Evolutionary conservation across 2,888 invertebrate species (phyloP), one percentile per base, ranked within the genome.

Genomic region (Drosophila meridiana): DNA sequence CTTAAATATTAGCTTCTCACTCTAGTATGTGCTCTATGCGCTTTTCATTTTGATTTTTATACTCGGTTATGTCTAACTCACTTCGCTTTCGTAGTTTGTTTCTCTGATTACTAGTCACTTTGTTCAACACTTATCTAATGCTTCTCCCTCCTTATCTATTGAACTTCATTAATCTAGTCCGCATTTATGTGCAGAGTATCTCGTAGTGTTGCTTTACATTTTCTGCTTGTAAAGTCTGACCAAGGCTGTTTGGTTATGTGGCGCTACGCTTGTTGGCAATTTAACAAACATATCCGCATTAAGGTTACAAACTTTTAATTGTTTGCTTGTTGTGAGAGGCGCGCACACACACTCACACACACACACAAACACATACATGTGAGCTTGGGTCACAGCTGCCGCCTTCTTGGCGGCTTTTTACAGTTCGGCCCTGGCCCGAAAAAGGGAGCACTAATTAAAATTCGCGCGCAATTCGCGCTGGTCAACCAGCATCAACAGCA

Each of bases 241-340:
- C 45, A 52, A 63, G 34, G 52, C 36, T 48, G 59, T 60, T 63
- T 71, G 38, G 56, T 55, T 76, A 47, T 50, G 70, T 63, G 50
- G 55, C 60, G 42, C 66, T 56, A 28, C 79, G 66, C 63, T 82
- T 76, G 82, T 75, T 78, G 81, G 87, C 87, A 87, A 87, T 90
- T 89, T 87, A 87, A 90, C 89, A 90, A 90, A 90, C 90, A 88
- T 83, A 88, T 88, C 90, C 90, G 90, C 90, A 88, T 88, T 88
- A 88, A 89, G 87, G 83, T 83, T 89, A 89, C 80, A 89, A 90
- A 88, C 90, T 88, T 88, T 88, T 88, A 88, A 88, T 90, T 88
- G 88, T 88, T 89, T 89, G 86, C 89, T 90, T 89, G 89, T 89
- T 89, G 85, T 68, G 76, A 85, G 72, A 81, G 26, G 60, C 42